Evolutionary conservation across 2,888 invertebrate genomes (phyloP).

Genomic region (Eustalomyia histrio): DNA sequence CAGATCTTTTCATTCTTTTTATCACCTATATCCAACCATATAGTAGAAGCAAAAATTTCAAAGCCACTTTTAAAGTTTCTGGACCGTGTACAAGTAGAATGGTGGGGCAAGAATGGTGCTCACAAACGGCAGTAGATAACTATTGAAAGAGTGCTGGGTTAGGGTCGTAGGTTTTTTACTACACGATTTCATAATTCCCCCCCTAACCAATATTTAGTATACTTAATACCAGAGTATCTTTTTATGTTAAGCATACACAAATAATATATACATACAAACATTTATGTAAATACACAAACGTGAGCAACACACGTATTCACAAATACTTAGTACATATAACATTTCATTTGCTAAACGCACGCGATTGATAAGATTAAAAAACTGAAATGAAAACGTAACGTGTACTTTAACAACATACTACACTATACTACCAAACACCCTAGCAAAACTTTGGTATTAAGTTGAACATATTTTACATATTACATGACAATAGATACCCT

Average conservation of each 20-base stretch:
- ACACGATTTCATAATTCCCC: neutral
- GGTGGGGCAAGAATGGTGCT: too few species aligned
- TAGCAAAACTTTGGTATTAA: too few species aligned
- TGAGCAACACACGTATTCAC: too few species aligned
- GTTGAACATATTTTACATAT: neutral
- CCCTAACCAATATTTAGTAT: conserved; percentile 1
- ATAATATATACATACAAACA: neutral
- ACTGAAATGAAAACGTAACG: conserved; percentile 25
- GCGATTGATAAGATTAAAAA: conserved; percentile 59
- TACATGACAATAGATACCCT: neutral
- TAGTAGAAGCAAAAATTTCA: too few species aligned
- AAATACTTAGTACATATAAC: neutral
- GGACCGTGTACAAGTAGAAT: too few species aligned
- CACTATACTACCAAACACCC: neutral
- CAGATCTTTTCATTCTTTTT: too few species aligned
- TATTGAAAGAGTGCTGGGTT: too few species aligned
- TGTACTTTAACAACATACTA: neutral
- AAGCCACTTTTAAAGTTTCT: too few species aligned
- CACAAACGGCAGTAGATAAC: too few species aligned
- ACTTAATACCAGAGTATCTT: neutral
- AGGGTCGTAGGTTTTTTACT: too few species aligned
- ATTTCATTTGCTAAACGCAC: conserved; percentile 22
- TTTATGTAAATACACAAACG: neutral
- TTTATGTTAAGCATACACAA: neutral
- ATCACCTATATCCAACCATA: too few species aligned